Percentiles rank a stretch among this genome's conserved stretches.
Evolutionary conservation across 2,113 vertebrate genomes (phyloP).

Genomic region (Notothenia coriiceps): DNA sequence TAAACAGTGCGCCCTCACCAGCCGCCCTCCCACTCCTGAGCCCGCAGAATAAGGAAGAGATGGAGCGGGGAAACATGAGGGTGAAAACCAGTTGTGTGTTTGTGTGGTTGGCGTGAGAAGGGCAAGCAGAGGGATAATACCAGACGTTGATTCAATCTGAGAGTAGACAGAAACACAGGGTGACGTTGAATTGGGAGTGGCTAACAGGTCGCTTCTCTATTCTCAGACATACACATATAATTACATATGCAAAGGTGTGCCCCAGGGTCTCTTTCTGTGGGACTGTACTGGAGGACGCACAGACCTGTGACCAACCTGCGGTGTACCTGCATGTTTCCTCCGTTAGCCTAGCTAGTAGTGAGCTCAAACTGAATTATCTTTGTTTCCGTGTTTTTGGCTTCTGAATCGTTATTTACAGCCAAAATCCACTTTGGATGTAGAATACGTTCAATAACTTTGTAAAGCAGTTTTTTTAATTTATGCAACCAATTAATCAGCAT

Average conservation of each 20-base stretch:
- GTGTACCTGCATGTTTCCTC: background rate
- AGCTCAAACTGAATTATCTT: background rate
- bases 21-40: constrained; percentile 7
- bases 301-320: background rate
- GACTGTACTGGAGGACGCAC: background rate
- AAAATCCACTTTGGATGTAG: background rate
- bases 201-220: background rate
- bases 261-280: background rate
- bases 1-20: constrained; percentile 57
- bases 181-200: constrained; percentile 3
- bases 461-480: too few relatives aligned
- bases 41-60: constrained; percentile 50
- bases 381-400: background rate
- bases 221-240: background rate
- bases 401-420: background rate
- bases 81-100: constrained; percentile 10
- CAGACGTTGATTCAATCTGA: constrained; percentile 45
- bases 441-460: background rate
- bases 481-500: background rate
- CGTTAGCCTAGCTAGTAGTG: background rate
- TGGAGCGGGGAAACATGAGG: background rate
- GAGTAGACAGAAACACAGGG: constrained; percentile 31
- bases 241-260: background rate
- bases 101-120: constrained; percentile 12
- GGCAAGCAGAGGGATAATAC: constrained; percentile 38